phyloP scores from a whole-genome alignment of 2,113 vertebrate genomes.

The Microcebus murinus region DNA sequence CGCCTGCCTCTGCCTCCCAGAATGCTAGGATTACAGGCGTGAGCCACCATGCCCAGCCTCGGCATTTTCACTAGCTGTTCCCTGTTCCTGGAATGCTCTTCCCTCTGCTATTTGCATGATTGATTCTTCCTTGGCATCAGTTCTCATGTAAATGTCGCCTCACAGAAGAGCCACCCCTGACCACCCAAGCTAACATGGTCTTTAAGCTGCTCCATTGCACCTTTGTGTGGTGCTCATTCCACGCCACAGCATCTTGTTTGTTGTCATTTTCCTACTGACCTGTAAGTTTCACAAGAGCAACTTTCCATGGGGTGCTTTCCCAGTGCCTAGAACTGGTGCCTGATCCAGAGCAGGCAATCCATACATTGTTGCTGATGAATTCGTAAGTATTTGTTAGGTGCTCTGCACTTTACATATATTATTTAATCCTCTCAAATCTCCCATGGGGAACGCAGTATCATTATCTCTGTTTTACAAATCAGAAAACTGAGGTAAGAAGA shows the following conservation, averaged over 20 bases:
- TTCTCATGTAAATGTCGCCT: background rate
- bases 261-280: background rate
- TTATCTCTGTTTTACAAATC: background rate
- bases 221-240: fast-evolving
- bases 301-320: background rate
- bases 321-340: background rate
- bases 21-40: too few relatives aligned
- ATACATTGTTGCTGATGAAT: background rate
- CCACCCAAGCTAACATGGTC: background rate
- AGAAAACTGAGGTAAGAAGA: background rate
- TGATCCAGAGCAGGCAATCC: too few relatives aligned
- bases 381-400: background rate
- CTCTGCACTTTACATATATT: background rate
- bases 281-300: background rate
- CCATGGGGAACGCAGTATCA: background rate
- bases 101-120: background rate
- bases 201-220: background rate
- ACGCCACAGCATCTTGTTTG: background rate
- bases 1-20: too few relatives aligned
- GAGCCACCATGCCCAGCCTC: too few relatives aligned
- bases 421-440: background rate
- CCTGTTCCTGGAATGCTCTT: background rate
- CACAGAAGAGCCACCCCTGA: background rate
- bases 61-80: background rate
- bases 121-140: background rate